Evolutionary conservation across 2,888 invertebrate species (phyloP), one percentile per base, ranked within the genome.

Genomic region (Rhimphoctona megacephalus): DNA sequence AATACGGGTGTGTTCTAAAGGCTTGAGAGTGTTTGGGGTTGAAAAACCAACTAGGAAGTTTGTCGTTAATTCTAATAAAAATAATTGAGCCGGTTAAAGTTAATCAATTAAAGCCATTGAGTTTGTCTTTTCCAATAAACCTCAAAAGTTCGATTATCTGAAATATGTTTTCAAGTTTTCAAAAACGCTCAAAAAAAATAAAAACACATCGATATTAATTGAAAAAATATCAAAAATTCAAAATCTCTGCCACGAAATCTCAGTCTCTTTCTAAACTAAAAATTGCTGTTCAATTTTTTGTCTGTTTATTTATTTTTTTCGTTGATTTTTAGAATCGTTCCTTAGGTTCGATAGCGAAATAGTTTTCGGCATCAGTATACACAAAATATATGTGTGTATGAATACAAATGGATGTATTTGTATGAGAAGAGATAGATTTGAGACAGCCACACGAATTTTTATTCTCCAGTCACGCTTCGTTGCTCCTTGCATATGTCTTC

Each of bases 401-500:
- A 57, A 22, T 57, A 54, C 25, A 64, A 43, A 61, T n/a, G 54
- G 39, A 61, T 46, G 7, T 39, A 5, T 46, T 39, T 76, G 46
- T 66, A 46, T 30, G 66, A 66, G 74, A 22, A n/a, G 67, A 70
- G 81, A 83, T 70, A 70, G 57, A 72, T 70, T 67, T 57, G 70
- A 83, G 52, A 49, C 83, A 77, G 61, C 67, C 77, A 69, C 70
- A 54, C 52, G 78, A 67, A 49, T 82, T 83, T 80, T 83, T 82
- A 83, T 83, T 87, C 85, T 85, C 80, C 76, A 80, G 85, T 81
- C 73, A 70, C 72, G 43, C 67, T n/a, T 46, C 72, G 72, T 72
- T 74, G 57, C 64, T 72, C 57, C 36, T 54, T 67, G 54, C 77
- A 73, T 82, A 79, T 76, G 72, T 54, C 30, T 78, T 57, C 52